Conservation (phyloP, 2,113 vertebrate genomes). For the Redunca redunca region DNA sequence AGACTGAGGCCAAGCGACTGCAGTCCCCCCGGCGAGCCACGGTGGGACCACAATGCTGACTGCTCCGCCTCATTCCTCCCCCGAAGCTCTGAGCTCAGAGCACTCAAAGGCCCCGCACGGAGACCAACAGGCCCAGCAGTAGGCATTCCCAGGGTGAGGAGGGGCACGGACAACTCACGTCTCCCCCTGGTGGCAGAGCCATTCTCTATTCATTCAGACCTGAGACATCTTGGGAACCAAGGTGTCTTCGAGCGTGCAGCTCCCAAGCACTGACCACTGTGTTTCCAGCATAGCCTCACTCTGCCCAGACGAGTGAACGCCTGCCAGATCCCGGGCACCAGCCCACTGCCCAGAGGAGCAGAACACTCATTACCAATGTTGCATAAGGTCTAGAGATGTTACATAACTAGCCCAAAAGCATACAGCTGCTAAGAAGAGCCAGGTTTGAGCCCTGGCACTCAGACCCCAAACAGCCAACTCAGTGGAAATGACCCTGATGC, state of each 20-base stretch:
- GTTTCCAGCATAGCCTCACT: neutral
- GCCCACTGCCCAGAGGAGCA: neutral
- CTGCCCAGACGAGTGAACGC: neutral
- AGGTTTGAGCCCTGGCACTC: neutral
- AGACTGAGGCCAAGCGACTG: neutral
- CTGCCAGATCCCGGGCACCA: neutral
- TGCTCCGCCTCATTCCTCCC: neutral
- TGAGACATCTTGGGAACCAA: neutral
- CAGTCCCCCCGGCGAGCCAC: neutral
- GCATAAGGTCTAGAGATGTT: neutral
- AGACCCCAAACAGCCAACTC: neutral
- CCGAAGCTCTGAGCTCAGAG: neutral
- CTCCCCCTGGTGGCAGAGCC: neutral
- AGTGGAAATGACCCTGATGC: neutral
- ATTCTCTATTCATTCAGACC: neutral
- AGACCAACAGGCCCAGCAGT: neutral
- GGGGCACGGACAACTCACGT: neutral
- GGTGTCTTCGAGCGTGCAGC: neutral
- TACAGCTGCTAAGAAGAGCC: neutral
- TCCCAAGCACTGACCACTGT: neutral
- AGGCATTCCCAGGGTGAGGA: accelerated
- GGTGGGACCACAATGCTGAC: neutral
- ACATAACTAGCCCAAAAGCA: neutral
- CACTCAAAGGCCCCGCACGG: neutral
- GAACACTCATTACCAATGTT: neutral